Percentiles rank a stretch among this genome's conserved stretches.
Evolutionary conservation across 2,113 vertebrate species (phyloP).

Genomic region (Strix aluco): DNA sequence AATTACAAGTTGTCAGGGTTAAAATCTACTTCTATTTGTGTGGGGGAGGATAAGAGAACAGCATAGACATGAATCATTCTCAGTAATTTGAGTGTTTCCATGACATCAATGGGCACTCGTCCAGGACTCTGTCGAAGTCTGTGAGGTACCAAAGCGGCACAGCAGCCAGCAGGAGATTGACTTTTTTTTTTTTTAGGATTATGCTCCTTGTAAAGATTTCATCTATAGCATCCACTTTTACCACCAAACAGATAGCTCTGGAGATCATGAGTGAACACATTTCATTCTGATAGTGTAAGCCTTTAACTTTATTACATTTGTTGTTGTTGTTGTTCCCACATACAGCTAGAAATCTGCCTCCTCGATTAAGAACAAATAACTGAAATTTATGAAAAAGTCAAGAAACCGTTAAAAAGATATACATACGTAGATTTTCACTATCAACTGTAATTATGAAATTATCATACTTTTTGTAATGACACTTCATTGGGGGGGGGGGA

Average conservation of each 20-base stretch:
- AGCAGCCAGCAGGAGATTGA: conserved; percentile 78
- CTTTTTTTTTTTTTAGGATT: conserved; percentile 67
- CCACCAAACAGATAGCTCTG: conserved; percentile 58
- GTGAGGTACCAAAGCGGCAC: conserved; percentile 82
- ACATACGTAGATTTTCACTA: not conserved
- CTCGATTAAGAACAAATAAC: not conserved
- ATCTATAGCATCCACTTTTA: conserved; percentile 70
- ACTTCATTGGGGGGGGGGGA: not conserved
- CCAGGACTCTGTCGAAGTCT: conserved; percentile 90
- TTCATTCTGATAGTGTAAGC: conserved; percentile 54
- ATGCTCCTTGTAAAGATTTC: conserved; percentile 76
- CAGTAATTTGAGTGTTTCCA: conserved; percentile 97
- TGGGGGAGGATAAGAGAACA: conserved; percentile 83
- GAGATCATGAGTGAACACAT: conserved; percentile 49
- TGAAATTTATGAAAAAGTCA: not conserved
- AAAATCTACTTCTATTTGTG: conserved; percentile 82
- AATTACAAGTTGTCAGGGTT: conserved; percentile 88
- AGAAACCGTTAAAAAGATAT: not conserved
- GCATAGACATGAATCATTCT: conserved; percentile 95
- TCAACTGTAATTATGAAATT: conserved; percentile 12
- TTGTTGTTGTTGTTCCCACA: conserved; percentile 22
- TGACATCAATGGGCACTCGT: conserved; percentile 95
- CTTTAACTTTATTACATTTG: conserved; percentile 66
- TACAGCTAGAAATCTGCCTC: conserved; percentile 50
- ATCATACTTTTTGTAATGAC: conserved; percentile 57